Base-by-base conservation (phyloP, 2,888 invertebrate genomes). In the Myathropa florea region DNA sequence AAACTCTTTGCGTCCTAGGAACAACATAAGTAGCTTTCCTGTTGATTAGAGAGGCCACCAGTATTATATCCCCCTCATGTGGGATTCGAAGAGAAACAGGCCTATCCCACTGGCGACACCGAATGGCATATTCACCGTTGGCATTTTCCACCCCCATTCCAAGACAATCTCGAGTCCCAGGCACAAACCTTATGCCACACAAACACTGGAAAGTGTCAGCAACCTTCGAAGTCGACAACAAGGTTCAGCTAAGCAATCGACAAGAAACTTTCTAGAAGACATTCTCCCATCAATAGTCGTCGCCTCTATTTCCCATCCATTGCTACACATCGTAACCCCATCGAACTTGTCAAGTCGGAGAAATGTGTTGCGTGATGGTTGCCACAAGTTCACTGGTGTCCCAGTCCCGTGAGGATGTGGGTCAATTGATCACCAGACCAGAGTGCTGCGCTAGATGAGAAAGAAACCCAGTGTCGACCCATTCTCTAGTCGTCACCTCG, bases 281-380 rank as follows among this genome's bases (percentile, higher is more conserved):
- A 46, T 46, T 46, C 46, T 46, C 46, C 46, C n/a, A 46, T n/a
- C 46, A 46, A 6, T 6, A 46, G 26, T n/a, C 63, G 18, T n/a
- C 63, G 14, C 21, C 21, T 4, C 14, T 7, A 23, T 57, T 64
- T 55, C 33, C 30, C 71, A 79, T 57, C 57, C 4, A 18, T 21
- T 30, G 28, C 26, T 70, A 78, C 84, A 81, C 28, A 53, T 80
- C 57, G 75, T 76, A 85, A 85, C 85, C 85, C 59, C 18, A 7
- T 18, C 63, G 85, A 85, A 85, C 85, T 82, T 85, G 77, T 85
- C 86, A 75, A 63, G 65, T 7, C 33, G 72, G 78, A 78, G 78
- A 86, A 83, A 79, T 83, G 83, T 79, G 78, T 82, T 86, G 83
- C 83, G 86, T 86, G 86, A 68, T 28, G 67, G 26, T 36, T 59